phyloP scores from a whole-genome alignment of 2,888 invertebrate species.

The Agrilus biguttatus region DNA sequence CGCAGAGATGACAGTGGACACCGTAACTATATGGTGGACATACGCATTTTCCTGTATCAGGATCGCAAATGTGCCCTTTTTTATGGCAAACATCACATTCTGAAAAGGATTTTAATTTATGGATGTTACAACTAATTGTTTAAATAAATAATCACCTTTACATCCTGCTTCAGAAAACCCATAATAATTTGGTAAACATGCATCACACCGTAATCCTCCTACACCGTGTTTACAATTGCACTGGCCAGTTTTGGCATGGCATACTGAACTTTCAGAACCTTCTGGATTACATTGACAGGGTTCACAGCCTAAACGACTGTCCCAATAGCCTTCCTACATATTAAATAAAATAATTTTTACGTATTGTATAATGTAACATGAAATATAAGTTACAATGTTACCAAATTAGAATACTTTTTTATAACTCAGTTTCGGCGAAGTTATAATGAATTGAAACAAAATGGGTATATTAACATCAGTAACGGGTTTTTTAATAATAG shows the following conservation, averaged over 20 bases:
- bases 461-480: too few species aligned
- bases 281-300: slow-evolving; percentile 68
- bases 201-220: slow-evolving; percentile 56
- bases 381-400: too few species aligned
- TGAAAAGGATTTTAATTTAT: slow-evolving; percentile 22
- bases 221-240: slow-evolving; percentile 69
- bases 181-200: slow-evolving; percentile 61
- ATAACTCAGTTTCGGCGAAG: too few species aligned
- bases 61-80: slow-evolving; percentile 81
- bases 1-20: slow-evolving; percentile 64
- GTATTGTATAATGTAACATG: not conserved
- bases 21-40: slow-evolving; percentile 83
- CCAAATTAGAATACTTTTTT: too few species aligned
- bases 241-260: slow-evolving; percentile 61
- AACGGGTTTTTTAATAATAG: too few species aligned
- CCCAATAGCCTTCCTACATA: slow-evolving; percentile 59
- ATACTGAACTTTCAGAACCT: slow-evolving; percentile 50
- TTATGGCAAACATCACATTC: slow-evolving; percentile 65
- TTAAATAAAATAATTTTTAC: slow-evolving; percentile 5
- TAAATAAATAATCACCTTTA: slow-evolving; percentile 38
- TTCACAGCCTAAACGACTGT: slow-evolving; percentile 60
- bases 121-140: slow-evolving; percentile 1
- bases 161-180: slow-evolving; percentile 68
- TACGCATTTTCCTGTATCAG: slow-evolving; percentile 77
- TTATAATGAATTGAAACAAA: too few species aligned